Conservation (phyloP, 2,888 invertebrate genomes). For the Erannis defoliaria region DNA sequence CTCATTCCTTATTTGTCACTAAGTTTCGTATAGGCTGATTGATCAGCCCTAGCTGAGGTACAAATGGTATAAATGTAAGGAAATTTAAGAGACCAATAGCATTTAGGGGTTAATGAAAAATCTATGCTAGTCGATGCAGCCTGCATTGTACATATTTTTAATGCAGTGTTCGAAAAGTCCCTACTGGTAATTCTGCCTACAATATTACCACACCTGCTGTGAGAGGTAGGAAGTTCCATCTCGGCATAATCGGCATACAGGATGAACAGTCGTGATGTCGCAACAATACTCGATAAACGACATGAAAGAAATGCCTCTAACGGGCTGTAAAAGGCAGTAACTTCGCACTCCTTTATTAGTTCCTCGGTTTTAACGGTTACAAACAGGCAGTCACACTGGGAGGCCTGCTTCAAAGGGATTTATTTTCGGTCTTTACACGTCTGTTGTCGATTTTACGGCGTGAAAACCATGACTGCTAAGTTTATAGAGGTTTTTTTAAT, state of each 20-base stretch:
- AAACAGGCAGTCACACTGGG: slow-evolving; percentile 1
- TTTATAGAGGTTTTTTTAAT: not conserved
- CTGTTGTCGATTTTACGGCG: slow-evolving; percentile 1
- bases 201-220: slow-evolving; percentile 12
- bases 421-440: slow-evolving; percentile 2
- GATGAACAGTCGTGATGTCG: slow-evolving; percentile 27
- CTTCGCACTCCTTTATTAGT: slow-evolving; percentile 14
- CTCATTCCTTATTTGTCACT: too few species aligned
- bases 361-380: slow-evolving; percentile 4
- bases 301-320: slow-evolving; percentile 1
- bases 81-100: too few species aligned
- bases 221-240: slow-evolving; percentile 13
- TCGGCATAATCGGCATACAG: slow-evolving; percentile 3
- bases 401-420: slow-evolving; percentile 18
- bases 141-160: too few species aligned
- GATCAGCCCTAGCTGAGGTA: too few species aligned
- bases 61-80: too few species aligned
- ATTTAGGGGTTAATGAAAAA: too few species aligned
- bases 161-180: not conserved
- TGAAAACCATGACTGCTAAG: not conserved
- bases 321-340: slow-evolving; percentile 9
- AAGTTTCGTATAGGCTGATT: too few species aligned
- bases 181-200: not conserved
- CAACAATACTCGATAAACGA: slow-evolving; percentile 31
- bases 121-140: too few species aligned